Evolutionary conservation across 2,113 vertebrate genomes (phyloP), one percentile per base, ranked within the genome.

Genomic region (Sander vitreus): DNA sequence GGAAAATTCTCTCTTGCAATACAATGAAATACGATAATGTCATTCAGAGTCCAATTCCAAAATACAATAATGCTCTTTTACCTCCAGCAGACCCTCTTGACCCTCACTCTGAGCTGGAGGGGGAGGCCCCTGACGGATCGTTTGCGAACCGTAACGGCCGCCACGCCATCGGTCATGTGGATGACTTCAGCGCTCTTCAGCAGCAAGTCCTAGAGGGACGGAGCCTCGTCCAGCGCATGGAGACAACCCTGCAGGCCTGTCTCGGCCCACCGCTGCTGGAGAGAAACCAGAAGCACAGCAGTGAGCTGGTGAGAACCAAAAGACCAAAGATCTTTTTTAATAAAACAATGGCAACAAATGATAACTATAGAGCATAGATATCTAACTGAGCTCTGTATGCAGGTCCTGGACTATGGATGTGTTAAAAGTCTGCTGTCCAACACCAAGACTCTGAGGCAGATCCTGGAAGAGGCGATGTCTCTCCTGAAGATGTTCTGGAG

Each of bases 401-500:
- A 99, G 98, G 91, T 80, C 19, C 90, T 93, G 60, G 92, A 93
- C 64, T 88, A 89, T 6, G 67, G 64, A 1, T 88, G 89, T 0
- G 36, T 93, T 2, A 95, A 82, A 13, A 95, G 93, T 43, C 93
- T 98, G 25, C 91, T 95, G 68, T 94, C 95, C 73, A 95, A 93
- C 0, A 85, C 96, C 7, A 95, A 87, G 64, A 95, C 96, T 81
- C 93, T 99, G 91, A 93, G 94, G 18, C 91, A 93, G 62, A 87
- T 96, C 88, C 88, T 98, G 81, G 97, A 98, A 36, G 96, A 97
- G 86, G 95, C 96, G 0, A 39, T 78, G 0, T 96, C 96, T 39
- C 96, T 99, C 64, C 96, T 99, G 2, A 87, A 95, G 80, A 96
- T 96, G 94, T 99, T 99, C 94, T 99, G 97, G 97, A 95, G 96